A percentile compares a stretch with the other conserved stretches of the same genome.
Conservation (phyloP, 2,888 invertebrate species). For the Macrosiphum euphorbiae region DNA sequence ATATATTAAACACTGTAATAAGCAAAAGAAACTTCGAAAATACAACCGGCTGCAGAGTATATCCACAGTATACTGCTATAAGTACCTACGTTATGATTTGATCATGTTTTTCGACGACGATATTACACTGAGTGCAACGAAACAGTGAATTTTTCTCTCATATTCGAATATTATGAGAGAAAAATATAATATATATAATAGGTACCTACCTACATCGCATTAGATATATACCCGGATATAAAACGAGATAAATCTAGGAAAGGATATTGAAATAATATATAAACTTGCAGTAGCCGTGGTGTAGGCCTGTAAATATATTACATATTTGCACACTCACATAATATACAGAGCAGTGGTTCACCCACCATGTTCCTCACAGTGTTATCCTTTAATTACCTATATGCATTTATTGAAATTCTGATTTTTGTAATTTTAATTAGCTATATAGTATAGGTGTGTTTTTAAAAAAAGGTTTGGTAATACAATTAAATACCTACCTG, state of each 20-base stretch:
- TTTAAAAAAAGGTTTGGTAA: neutral
- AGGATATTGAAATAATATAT: neutral
- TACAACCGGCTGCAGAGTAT: neutral
- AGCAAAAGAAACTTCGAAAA: neutral
- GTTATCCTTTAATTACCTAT: neutral
- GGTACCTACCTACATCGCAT: neutral
- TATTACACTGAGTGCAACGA: constrained; percentile 24
- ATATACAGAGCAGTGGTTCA: neutral
- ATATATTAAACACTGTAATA: neutral
- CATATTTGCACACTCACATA: neutral
- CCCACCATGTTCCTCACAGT: neutral
- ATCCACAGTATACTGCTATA: neutral
- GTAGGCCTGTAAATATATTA: neutral
- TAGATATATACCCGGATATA: neutral
- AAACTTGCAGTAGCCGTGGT: neutral
- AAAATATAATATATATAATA: neutral
- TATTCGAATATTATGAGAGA: neutral
- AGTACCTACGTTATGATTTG: neutral
- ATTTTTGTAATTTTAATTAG: neutral
- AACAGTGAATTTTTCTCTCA: neutral
- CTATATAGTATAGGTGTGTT: neutral
- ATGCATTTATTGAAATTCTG: neutral
- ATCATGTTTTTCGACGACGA: neutral
- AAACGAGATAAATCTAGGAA: neutral
- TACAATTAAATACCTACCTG: neutral